Base-by-base conservation (phyloP, 2,797 vertebrate species). In the Parauchenoglanis ngamensis region DNA sequence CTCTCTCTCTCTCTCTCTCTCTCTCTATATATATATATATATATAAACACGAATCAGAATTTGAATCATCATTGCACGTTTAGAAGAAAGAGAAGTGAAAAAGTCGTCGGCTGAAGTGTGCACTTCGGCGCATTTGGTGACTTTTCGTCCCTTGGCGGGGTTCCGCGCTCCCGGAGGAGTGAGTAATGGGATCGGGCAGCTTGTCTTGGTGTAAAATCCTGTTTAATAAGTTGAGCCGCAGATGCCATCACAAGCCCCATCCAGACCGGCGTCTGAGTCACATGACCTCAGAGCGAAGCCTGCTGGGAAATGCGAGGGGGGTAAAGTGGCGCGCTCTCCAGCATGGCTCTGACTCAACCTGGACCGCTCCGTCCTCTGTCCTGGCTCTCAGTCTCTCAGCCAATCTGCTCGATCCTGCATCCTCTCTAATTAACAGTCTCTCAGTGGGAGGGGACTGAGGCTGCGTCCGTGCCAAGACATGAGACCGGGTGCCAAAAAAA, bases 381-480 rank as follows among this genome's bases (percentile, higher is more conserved):
- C 79, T 81, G 73, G 25, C 73, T 68, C 59, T 23, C 35, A 0
- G 15, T 35, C 63, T 35, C 63, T 54, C 82, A 7, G 79, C 85
- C 59, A 46, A 70, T 57, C 57, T 73, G 28, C 46, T 87, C 85
- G 65, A 68, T 75, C n/a, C 79, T 87, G 75, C 78, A 57, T 67
- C 76, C 49, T 83, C 72, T 77, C 59, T 88, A 89, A 88, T 90
- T 89, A 87, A 83, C 82, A 56, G 82, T 35, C 49, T 83, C 65
- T 83, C 82, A 54, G 65, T 54, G 82, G 82, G 82, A 54, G 82
- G 61, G 82, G 49, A 70, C 82, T 23, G 31, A 83, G 28, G n/a
- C 63, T 25, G 28, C 10, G 8, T 70, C 82, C 52, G n/a, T 35
- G 82, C 82, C 82, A 83, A 54, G n/a, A 56, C 63, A 56, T 4